Base-by-base conservation (phyloP, 2,888 invertebrate genomes). In the Endotricha flammealis region DNA sequence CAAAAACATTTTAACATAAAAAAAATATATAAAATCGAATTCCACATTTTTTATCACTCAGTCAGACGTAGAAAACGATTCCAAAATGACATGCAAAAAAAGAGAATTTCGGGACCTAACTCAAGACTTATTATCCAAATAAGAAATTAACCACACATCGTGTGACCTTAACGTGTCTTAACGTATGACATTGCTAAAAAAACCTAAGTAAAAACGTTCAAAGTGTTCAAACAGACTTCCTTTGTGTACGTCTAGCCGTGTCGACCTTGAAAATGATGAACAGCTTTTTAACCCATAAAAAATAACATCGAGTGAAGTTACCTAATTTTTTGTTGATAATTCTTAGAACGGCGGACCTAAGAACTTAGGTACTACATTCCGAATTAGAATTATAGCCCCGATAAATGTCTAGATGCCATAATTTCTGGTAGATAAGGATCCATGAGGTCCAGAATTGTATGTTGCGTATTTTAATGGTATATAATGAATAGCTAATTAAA, bases 211-310 rank as follows among this genome's bases (percentile, higher is more conserved):
- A 79, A 79, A 82, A 80, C 77, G 63, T 43, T 59, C 64, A 56
- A 53, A 61, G 79, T 76, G 63, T 43, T 59, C 64, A 56, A 53
- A 61, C 78, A 72, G 69, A 81, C 80, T 72, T 75, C 78, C 85
- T 79, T 85, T 85, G 80, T 83, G 63, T 66, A 64, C 66, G 83
- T 81, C 83, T 82, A 83, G 81, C 69, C 67, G 57, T n/a, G n/a
- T 44, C 53, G 76, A 78, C 83, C 85, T 85, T 85, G 73, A 1
- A 34, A 48, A 64, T 82, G 83, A 85, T 83, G 80, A 63, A 82
- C 82, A 74, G 68, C 78, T 81, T 78, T 80, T 81, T 80, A 74
- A 71, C 49, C 44, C 46, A 62, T 64, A 74, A 82, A 81, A 82
- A 77, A 70, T 40, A 36, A 62, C 73, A 78, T 77, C 78, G 78